Conservation (phyloP, 2,113 vertebrate species). For the Cebidichthys violaceus region DNA sequence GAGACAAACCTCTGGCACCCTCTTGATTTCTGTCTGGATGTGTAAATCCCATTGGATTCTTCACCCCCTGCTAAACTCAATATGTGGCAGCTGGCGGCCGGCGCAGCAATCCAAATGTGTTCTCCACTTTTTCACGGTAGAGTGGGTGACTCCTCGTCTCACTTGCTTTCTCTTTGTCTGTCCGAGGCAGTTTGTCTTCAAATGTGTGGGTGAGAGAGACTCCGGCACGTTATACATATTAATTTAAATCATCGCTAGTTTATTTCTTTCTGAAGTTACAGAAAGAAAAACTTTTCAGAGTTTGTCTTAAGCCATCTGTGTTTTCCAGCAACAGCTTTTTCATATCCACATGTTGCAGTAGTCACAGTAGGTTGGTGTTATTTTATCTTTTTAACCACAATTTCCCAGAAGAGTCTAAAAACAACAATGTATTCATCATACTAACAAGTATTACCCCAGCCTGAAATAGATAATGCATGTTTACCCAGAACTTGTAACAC, state of each 20-base stretch:
- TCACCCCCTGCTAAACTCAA: conserved; percentile 63
- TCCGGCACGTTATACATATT: conserved; percentile 7
- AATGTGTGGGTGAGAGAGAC: conserved; percentile 2
- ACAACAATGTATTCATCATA: neutral
- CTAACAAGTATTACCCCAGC: neutral
- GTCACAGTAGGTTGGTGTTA: neutral
- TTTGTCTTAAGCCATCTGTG: neutral
- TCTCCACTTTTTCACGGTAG: conserved; percentile 46
- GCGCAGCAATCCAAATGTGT: conserved; percentile 57
- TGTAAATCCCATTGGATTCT: conserved; percentile 65
- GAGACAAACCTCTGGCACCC: conserved; percentile 56
- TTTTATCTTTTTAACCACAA: neutral
- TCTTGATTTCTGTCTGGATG: conserved; percentile 62
- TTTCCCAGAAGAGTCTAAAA: neutral
- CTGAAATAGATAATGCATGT: neutral
- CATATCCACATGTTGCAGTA: neutral
- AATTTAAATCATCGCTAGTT: conserved; percentile 3
- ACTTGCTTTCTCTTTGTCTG: conserved; percentile 22
- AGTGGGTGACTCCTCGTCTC: conserved; percentile 40
- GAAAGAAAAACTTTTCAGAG: neutral
- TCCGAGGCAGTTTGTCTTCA: conserved; percentile 16
- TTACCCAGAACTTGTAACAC: neutral
- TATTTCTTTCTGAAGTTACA: conserved; percentile 6
- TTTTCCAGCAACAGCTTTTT: neutral
- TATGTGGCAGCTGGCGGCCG: conserved; percentile 54